Evolutionary conservation across 2,888 invertebrate species (phyloP).

Genomic region (Smittia aterrima): DNA sequence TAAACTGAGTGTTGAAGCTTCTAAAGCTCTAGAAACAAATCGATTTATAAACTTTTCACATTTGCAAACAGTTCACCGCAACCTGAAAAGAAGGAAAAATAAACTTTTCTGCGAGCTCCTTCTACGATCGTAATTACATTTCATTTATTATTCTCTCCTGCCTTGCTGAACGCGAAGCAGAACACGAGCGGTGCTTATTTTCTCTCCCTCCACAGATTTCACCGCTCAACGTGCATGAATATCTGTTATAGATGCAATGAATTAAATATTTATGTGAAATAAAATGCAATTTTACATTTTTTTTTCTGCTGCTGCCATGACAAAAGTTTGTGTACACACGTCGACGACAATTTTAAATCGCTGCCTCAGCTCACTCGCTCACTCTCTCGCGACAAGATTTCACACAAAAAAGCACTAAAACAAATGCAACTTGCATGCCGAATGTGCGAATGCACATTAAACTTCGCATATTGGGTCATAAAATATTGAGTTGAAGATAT

Average conservation of each 20-base stretch:
- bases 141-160: too few relatives aligned
- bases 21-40: too few relatives aligned
- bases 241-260: not conserved
- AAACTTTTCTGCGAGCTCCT: too few relatives aligned
- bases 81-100: too few relatives aligned
- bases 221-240: not conserved
- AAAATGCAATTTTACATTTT: not conserved
- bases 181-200: not conserved
- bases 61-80: too few relatives aligned
- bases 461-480: not conserved
- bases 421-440: not conserved
- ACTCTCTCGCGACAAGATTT: not conserved
- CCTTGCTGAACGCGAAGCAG: not conserved
- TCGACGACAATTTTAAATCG: not conserved
- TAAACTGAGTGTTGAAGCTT: too few relatives aligned
- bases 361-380: too few relatives aligned
- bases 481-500: not conserved
- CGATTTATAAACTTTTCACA: too few relatives aligned
- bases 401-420: not conserved
- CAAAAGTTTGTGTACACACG: not conserved
- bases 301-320: not conserved
- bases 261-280: not conserved
- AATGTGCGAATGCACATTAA: not conserved
- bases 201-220: not conserved
- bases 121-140: too few relatives aligned